These are phyloP conservation scores for Ectropis crepuscularia DNA, from an alignment of 2,888 invertebrate species.

Conservation along the genomic window DNA sequence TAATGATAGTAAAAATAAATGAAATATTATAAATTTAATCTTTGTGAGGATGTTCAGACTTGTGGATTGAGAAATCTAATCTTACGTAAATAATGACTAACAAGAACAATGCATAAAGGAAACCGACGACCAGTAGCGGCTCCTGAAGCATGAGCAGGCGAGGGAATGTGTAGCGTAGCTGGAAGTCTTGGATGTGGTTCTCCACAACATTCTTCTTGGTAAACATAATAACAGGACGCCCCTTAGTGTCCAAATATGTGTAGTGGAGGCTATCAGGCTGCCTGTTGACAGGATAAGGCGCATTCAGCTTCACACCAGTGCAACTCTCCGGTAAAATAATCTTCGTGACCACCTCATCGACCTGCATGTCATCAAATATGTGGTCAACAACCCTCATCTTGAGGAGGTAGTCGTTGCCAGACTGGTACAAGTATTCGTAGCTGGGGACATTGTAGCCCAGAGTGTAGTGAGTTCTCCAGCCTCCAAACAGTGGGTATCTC, in stretches of 20 bases:
- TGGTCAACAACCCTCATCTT: conserved; percentile 98
- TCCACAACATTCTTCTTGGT: conserved; percentile 95
- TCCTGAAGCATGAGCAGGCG: conserved; percentile 95
- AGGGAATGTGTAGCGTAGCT: conserved; percentile 94
- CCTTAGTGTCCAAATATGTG: conserved; percentile 98
- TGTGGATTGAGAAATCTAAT: conserved; percentile 97
- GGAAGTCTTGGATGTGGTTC: conserved; percentile 98
- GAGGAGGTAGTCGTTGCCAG: conserved; percentile 91
- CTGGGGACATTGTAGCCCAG: conserved; percentile 99
- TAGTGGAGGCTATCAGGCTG: conserved; percentile 91
- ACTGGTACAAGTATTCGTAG: conserved; percentile 96
- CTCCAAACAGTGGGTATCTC: conserved; percentile 98
- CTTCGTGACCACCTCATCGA: conserved; percentile 94
- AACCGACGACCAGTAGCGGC: conserved; percentile 94
- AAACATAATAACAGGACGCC: conserved; percentile 94
- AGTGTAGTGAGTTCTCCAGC: conserved; percentile 99
- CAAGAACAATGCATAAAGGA: conserved; percentile 95
- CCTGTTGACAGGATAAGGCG: conserved; percentile 92
- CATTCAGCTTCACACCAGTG: conserved; percentile 90
- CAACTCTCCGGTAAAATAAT: conserved; percentile 98
- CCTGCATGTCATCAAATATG: conserved; percentile 97
- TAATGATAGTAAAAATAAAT: conserved; percentile 41
- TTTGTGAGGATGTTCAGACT: conserved; percentile 85
- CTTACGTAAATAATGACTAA: conserved; percentile 97
- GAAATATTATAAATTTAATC: conserved; percentile 61